A percentile compares a stretch with the other conserved stretches of the same genome.
phyloP scores from a whole-genome alignment of 1,140 invertebrate species.

The Theocolax elegans region DNA sequence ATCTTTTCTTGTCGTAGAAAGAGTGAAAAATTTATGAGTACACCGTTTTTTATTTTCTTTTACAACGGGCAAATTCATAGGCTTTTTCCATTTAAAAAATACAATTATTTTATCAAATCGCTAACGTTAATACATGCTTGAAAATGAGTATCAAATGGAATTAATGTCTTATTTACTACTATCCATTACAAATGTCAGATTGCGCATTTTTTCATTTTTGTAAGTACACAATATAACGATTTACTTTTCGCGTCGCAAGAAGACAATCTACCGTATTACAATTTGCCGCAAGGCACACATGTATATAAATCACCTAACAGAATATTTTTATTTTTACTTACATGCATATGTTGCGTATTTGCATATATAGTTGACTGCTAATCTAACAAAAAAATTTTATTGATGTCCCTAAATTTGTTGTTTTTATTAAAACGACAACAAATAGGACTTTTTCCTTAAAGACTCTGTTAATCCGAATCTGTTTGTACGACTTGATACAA shows the following conservation, averaged over 20 bases:
- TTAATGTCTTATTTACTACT: conserved; percentile 23
- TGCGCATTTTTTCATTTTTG: conserved; percentile 44
- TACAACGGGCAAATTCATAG: conserved; percentile 29
- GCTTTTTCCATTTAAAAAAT: conserved; percentile 30
- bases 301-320: conserved; percentile 39
- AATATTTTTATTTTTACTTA: conserved; percentile 22
- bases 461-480: conserved; percentile 7
- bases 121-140: conserved; percentile 38
- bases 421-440: background rate
- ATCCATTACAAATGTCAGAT: conserved; percentile 46
- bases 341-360: background rate
- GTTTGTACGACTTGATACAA: conserved; percentile 32
- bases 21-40: conserved; percentile 40
- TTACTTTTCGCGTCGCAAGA: conserved; percentile 24
- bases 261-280: conserved; percentile 36
- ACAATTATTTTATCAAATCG: conserved; percentile 24
- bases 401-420: background rate
- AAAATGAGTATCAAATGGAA: conserved; percentile 39
- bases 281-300: conserved; percentile 40
- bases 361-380: conserved; percentile 26
- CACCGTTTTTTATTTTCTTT: conserved; percentile 40
- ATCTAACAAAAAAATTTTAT: conserved; percentile 17
- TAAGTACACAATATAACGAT: conserved; percentile 34
- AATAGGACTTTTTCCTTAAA: background rate
- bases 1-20: conserved; percentile 27